These are phyloP conservation scores for Dicyrtoma fusca DNA, from an alignment of 2,888 invertebrate genomes.

Conservation along the genomic window DNA sequence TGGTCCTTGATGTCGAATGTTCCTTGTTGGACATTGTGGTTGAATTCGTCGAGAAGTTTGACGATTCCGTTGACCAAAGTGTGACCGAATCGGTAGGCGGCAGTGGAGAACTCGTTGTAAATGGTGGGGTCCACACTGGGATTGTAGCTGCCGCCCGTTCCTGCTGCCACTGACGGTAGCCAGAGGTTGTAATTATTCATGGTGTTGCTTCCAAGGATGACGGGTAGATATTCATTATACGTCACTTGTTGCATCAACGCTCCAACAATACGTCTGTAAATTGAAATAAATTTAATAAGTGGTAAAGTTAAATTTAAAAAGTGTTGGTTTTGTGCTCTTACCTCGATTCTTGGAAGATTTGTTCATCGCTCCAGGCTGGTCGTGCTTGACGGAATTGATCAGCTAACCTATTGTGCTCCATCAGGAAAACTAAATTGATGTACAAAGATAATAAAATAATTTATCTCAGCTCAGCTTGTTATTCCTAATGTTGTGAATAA, in stretches of 20 bases:
- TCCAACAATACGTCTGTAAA: slow-evolving; percentile 48
- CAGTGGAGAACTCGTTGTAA: slow-evolving; percentile 53
- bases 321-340: not conserved
- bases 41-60: slow-evolving; percentile 28
- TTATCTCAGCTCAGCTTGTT: not conserved
- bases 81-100: slow-evolving; percentile 54
- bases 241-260: slow-evolving; percentile 54
- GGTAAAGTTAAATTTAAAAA: not conserved
- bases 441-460: not conserved
- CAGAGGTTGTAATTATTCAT: slow-evolving; percentile 47
- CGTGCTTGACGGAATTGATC: slow-evolving; percentile 42
- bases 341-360: slow-evolving; percentile 52
- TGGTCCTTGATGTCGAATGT: slow-evolving; percentile 45
- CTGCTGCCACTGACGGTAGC: slow-evolving; percentile 22
- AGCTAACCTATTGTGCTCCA: slow-evolving; percentile 55
- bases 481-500: too few species aligned
- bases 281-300: not conserved
- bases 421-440: slow-evolving; percentile 39
- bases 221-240: slow-evolving; percentile 53
- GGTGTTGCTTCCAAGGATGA: slow-evolving; percentile 48
- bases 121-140: slow-evolving; percentile 48
- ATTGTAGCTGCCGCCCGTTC: slow-evolving; percentile 45
- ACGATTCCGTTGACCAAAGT: slow-evolving; percentile 49
- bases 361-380: slow-evolving; percentile 52
- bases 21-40: slow-evolving; percentile 10